phyloP scores from a whole-genome alignment of 2,888 invertebrate genomes.

The Epistrophella euchroma region DNA sequence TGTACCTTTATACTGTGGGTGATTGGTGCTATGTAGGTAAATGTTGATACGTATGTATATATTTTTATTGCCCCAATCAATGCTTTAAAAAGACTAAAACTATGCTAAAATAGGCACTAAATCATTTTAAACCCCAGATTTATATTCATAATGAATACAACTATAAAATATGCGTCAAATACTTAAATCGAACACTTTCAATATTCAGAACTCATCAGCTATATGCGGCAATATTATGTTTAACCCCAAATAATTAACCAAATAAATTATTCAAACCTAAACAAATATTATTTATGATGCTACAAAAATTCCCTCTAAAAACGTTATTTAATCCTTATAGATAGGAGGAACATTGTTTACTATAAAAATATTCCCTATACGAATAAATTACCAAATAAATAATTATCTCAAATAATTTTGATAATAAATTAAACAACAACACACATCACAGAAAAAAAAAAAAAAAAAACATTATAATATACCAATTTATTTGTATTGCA shows the following conservation, averaged over 20 bases:
- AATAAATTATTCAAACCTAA: constrained; percentile 29
- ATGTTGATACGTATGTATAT: too few species aligned
- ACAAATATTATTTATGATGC: constrained; percentile 39
- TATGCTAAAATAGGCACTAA: neutral
- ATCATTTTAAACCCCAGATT: constrained; percentile 14
- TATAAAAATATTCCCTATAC: constrained; percentile 6
- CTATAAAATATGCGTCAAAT: constrained; percentile 9
- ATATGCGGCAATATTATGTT: constrained; percentile 16
- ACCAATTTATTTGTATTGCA: constrained; percentile 12
- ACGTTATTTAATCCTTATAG: neutral
- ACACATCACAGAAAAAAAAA: neutral
- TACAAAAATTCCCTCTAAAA: constrained; percentile 26
- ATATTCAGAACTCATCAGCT: neutral
- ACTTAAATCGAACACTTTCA: constrained; percentile 23
- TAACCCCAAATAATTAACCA: constrained; percentile 30
- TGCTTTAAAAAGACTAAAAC: neutral
- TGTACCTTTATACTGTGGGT: too few species aligned
- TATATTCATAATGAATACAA: neutral
- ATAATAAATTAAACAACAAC: constrained; percentile 13
- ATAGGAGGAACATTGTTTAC: neutral
- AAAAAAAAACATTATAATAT: constrained; percentile 15
- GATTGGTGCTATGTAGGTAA: too few species aligned
- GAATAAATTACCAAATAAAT: constrained; percentile 25
- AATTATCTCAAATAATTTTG: constrained; percentile 28
- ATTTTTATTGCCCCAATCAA: too few species aligned